These are phyloP conservation scores for Prunella strophiata DNA, from an alignment of 2,797 vertebrate species.

Conservation along the genomic window DNA sequence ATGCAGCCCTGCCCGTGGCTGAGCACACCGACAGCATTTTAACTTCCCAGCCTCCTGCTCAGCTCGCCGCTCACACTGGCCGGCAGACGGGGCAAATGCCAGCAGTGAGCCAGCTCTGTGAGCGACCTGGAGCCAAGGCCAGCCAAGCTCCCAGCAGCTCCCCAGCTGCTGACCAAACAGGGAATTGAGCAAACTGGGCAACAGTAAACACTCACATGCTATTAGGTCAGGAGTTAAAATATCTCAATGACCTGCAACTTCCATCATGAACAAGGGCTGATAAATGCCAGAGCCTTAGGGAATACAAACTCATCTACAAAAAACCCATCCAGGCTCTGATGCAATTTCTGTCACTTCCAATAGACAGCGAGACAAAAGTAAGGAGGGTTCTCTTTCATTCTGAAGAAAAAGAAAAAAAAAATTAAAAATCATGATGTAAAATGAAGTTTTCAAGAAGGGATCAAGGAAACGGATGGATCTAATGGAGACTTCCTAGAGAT, in stretches of 20 bases:
- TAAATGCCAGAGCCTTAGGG: not conserved
- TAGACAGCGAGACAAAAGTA: not conserved
- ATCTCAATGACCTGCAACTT: not conserved
- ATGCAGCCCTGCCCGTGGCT: not conserved
- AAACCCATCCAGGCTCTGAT: not conserved
- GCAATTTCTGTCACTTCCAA: not conserved
- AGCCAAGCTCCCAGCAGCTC: not conserved
- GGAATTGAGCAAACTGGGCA: not conserved
- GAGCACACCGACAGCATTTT: not conserved
- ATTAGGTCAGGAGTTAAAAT: conserved; percentile 13
- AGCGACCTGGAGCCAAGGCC: not conserved
- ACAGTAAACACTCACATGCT: not conserved
- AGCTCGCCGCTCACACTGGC: fast-evolving
- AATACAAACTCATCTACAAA: not conserved
- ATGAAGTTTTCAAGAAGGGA: not conserved
- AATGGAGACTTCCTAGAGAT: not conserved
- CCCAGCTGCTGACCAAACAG: conserved; percentile 4
- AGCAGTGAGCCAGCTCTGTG: not conserved
- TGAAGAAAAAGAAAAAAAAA: not conserved
- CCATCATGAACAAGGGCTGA: not conserved
- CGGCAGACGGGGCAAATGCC: not conserved
- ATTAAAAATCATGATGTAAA: not conserved
- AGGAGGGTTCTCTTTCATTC: not conserved
- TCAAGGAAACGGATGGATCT: not conserved
- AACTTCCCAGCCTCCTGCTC: not conserved